A percentile compares a stretch with the other conserved stretches of the same genome.
These are phyloP conservation scores for Catajapyx aquilonaris DNA, from an alignment of 1,140 invertebrate species.

Conservation along the genomic window DNA sequence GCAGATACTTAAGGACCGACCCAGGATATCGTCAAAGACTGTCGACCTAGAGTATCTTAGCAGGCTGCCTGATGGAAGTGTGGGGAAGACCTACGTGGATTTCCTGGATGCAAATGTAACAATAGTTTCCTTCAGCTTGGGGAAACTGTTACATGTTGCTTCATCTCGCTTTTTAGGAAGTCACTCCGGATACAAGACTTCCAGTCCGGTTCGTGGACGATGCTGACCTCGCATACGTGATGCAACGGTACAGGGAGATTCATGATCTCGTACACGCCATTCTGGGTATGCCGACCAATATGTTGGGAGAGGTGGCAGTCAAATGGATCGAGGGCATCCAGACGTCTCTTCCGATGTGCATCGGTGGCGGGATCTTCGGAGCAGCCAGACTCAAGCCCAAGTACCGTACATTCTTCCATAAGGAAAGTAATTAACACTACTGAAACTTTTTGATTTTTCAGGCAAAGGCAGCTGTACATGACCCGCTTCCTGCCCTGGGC, in stretches of 20 bases:
- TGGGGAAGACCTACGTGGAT: slow-evolving; percentile 63
- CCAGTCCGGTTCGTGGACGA: slow-evolving; percentile 82
- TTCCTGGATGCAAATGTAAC: slow-evolving; percentile 60
- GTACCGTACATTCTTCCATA: slow-evolving; percentile 26
- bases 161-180: slow-evolving; percentile 34
- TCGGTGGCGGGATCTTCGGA: slow-evolving; percentile 67
- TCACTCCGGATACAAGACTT: slow-evolving; percentile 78
- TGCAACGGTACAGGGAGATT: slow-evolving; percentile 88
- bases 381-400: slow-evolving; percentile 57
- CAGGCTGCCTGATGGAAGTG: slow-evolving; percentile 47
- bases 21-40: slow-evolving; percentile 65
- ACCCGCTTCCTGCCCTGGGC: slow-evolving; percentile 74
- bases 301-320: slow-evolving; percentile 78
- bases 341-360: slow-evolving; percentile 73
- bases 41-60: slow-evolving; percentile 52
- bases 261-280: slow-evolving; percentile 88
- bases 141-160: not conserved
- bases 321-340: slow-evolving; percentile 96
- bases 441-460: slow-evolving; percentile 20
- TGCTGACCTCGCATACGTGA: slow-evolving; percentile 77
- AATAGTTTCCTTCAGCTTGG: slow-evolving; percentile 6
- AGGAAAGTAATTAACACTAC: not conserved
- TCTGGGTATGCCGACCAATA: slow-evolving; percentile 83
- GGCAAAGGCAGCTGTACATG: slow-evolving; percentile 58
- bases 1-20: slow-evolving; percentile 44